phyloP scores from a whole-genome alignment of 2,797 vertebrate species.

The Catharus ustulatus region DNA sequence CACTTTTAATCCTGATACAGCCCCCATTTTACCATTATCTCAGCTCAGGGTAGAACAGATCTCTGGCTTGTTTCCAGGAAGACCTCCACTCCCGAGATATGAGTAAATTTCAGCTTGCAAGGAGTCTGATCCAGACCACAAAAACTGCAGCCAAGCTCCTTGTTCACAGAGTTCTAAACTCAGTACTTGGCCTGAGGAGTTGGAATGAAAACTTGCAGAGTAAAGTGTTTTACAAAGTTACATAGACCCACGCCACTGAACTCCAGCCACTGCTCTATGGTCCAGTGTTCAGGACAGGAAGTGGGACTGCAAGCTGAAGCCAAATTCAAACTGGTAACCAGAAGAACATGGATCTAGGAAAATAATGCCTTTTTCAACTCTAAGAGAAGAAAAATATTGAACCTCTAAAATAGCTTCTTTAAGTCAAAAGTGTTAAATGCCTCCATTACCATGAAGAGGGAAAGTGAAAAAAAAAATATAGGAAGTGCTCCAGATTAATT shows the following conservation, averaged over 20 bases:
- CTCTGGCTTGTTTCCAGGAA: background rate
- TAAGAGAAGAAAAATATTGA: background rate
- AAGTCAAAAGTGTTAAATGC: background rate
- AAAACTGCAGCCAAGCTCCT: conserved; percentile 5
- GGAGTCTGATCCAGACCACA: background rate
- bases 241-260: background rate
- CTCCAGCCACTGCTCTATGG: background rate
- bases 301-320: background rate
- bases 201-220: conserved; percentile 16
- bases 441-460: background rate
- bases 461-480: background rate
- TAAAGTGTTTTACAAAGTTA: conserved; percentile 1
- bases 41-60: background rate
- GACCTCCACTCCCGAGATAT: background rate
- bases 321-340: background rate
- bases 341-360: background rate
- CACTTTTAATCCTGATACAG: background rate
- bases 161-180: background rate
- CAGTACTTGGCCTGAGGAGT: background rate
- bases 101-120: background rate
- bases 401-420: background rate
- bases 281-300: background rate
- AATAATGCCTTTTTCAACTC: background rate
- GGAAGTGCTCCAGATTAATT: background rate
- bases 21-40: background rate